A percentile compares a stretch with the other conserved stretches of the same genome.
These are phyloP conservation scores for Dicrostonyx torquatus DNA, from an alignment of 2,797 vertebrate species.

Conservation along the genomic window DNA sequence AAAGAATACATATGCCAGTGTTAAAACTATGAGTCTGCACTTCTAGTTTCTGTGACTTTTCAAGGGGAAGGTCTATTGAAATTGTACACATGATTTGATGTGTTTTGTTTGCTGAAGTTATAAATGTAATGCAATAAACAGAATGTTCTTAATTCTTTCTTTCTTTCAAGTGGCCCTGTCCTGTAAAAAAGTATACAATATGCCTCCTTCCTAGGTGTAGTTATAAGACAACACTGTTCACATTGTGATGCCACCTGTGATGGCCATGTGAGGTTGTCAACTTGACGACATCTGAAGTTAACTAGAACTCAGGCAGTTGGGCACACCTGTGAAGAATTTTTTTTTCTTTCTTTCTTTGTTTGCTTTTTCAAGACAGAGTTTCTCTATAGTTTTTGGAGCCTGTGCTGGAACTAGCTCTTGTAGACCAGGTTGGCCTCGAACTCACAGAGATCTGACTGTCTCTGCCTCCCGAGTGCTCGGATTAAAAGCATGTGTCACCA, in stretches of 20 bases:
- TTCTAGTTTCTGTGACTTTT: conserved; percentile 35
- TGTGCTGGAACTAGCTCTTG: too few species aligned
- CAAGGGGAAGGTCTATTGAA: conserved; percentile 12
- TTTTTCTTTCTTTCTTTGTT: too few species aligned
- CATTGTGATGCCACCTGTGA: conserved; percentile 60
- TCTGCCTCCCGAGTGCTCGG: too few species aligned
- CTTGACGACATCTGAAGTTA: neutral
- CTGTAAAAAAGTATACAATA: neutral
- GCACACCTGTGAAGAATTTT: neutral
- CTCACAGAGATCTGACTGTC: too few species aligned
- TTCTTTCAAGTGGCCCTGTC: neutral
- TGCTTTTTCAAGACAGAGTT: too few species aligned
- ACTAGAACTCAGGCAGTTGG: neutral
- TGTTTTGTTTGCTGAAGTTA: conserved; percentile 36
- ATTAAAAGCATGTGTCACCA: too few species aligned
- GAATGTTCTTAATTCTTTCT: conserved; percentile 7
- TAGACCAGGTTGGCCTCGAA: too few species aligned
- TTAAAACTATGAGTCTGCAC: conserved; percentile 40
- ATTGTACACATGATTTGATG: neutral
- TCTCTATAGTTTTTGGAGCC: too few species aligned
- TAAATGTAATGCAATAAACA: neutral
- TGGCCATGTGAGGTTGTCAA: neutral
- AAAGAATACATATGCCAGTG: conserved; percentile 34
- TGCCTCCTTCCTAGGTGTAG: conserved; percentile 38
- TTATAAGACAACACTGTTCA: conserved; percentile 35